Evolutionary conservation across 2,113 vertebrate genomes (phyloP).

Genomic region (Nycticryphes semicollaris): DNA sequence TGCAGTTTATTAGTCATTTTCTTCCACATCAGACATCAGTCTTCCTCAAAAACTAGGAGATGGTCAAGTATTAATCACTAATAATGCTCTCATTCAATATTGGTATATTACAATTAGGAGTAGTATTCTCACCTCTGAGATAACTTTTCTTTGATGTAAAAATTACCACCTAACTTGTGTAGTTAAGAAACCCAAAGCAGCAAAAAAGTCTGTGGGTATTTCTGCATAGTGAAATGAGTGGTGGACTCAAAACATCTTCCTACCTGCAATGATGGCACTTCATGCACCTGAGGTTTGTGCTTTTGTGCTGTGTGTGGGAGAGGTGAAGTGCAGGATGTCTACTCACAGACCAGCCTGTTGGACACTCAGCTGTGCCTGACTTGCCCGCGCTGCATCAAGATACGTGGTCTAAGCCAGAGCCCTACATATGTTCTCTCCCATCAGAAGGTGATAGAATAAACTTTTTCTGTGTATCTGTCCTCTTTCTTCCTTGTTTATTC

Average conservation of each 20-base stretch:
- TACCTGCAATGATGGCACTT: background rate
- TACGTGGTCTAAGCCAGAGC: background rate
- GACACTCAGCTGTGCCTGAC: background rate
- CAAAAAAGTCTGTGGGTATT: background rate
- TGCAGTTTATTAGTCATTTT: background rate
- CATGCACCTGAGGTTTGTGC: background rate
- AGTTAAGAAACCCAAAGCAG: background rate
- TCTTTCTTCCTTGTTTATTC: background rate
- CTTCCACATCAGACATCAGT: background rate
- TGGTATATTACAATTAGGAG: background rate
- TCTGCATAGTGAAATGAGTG: background rate
- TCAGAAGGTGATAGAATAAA: background rate
- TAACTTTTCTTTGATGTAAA: background rate
- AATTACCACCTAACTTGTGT: background rate
- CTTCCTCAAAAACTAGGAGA: background rate
- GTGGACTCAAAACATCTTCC: background rate
- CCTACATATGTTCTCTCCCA: background rate
- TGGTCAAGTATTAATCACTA: background rate
- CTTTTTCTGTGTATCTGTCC: background rate
- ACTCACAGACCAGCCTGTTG: background rate
- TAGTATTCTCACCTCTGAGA: background rate
- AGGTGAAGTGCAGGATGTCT: background rate
- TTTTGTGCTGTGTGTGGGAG: background rate
- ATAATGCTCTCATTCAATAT: background rate
- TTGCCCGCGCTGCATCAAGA: background rate